Evolutionary conservation across 1,140 invertebrate species (phyloP), one percentile per base, ranked within the genome.

Genomic region (Cryptotermes secundus): DNA sequence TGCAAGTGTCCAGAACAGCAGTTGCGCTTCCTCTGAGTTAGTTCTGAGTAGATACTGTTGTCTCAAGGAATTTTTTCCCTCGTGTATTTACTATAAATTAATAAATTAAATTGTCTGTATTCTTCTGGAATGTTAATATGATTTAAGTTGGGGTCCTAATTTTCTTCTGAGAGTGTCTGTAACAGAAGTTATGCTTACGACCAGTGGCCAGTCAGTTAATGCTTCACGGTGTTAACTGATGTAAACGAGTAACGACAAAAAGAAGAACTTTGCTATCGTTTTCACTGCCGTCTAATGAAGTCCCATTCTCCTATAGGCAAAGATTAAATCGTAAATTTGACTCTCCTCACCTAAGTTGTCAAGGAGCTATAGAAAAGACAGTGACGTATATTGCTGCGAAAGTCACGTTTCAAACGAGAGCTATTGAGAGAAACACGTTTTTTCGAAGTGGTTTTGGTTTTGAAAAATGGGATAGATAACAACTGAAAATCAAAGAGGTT

Each of bases 401-500:
- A 49, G 45, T 49, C 45, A 72, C 59, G 31, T 72, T 72, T 72
- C 7, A 72, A 31, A 72, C 59, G 59, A n/a, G 59, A 31, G 59
- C 59, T 72, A 31, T 3, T 31, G 59, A 72, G n/a, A 12, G 26
- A n/a, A 59, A 59, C 53, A 72, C 26, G n/a, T 31, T 4, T 38
- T 72, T 31, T 72, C 26, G 26, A 31, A 72, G n/a, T 72, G 26
- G n/a, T 14, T 72, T 72, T 72, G n/a, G 59, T 72, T 72, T 72
- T 72, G 59, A 72, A 72, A 72, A 72, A 72, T 72, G n/a, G 59
- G 3, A 72, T n/a, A 72, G n/a, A 31, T 31, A n/a, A n/a, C 59
- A 72, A 72, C 59, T 72, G 59, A 72, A 72, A 72, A 72, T 72
- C 59, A 72, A 72, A 72, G 59, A 72, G 59, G 59, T 72, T 72